These are phyloP conservation scores for Pachyrhynchus sulphureomaculatus DNA, from an alignment of 1,140 invertebrate species.

Conservation along the genomic window DNA sequence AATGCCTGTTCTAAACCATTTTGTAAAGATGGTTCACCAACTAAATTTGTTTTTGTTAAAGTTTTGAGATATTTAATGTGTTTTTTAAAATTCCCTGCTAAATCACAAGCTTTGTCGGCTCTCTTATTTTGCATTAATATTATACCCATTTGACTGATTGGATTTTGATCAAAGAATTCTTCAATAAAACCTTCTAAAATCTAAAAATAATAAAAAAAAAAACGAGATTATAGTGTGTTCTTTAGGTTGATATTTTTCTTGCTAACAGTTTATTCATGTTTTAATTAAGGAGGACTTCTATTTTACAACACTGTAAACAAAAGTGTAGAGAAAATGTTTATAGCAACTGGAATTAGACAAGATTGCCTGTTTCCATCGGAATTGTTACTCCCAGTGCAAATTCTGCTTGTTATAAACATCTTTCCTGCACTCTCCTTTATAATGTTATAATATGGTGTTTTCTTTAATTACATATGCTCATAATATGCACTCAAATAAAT, in stretches of 20 bases:
- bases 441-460: no score
- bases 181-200: constrained; percentile 91
- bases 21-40: constrained; percentile 92
- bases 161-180: constrained; percentile 98
- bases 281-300: no score
- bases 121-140: constrained; percentile 91
- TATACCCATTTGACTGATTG: constrained; percentile 94
- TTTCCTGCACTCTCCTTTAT: no score
- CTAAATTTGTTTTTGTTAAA: constrained; percentile 62
- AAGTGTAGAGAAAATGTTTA: no score
- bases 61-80: constrained; percentile 69
- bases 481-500: no score
- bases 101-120: constrained; percentile 87
- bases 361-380: no score
- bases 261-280: neutral
- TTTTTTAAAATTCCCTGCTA: constrained; percentile 83
- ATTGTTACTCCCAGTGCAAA: no score
- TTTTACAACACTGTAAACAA: no score
- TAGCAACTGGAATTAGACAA: no score
- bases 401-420: no score
- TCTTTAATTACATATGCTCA: no score
- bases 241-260: neutral
- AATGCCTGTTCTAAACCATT: constrained; percentile 89
- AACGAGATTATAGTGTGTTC: neutral
- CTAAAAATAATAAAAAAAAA: constrained; percentile 54